Evolutionary conservation across 2,113 vertebrate species (phyloP).

Genomic region (Dipodomys spectabilis): DNA sequence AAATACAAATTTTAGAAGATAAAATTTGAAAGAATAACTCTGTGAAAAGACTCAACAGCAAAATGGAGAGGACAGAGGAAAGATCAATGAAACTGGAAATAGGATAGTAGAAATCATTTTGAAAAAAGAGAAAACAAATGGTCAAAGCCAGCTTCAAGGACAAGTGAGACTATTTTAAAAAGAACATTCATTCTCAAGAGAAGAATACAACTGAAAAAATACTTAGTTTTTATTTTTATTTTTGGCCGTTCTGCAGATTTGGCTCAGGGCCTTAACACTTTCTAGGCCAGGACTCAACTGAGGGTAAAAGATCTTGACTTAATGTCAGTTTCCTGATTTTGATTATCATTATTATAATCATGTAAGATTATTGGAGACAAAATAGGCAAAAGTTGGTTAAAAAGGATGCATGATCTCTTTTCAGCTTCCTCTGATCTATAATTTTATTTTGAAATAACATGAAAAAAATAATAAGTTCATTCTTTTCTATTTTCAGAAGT

Average conservation of each 20-base stretch:
- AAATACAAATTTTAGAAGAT: neutral
- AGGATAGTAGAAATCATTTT: neutral
- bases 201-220: neutral
- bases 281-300: no score
- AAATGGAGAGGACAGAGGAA: neutral
- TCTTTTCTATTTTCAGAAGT: conserved; percentile 26
- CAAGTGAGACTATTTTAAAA: neutral
- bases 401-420: neutral
- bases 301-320: neutral
- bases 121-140: neutral
- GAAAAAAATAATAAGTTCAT: neutral
- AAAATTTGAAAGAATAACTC: neutral
- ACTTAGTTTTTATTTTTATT: neutral
- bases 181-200: neutral
- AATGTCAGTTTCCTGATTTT: neutral
- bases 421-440: neutral
- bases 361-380: neutral
- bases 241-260: no score
- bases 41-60: neutral
- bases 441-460: conserved; percentile 38
- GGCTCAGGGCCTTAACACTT: no score
- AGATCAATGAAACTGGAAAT: neutral
- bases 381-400: neutral
- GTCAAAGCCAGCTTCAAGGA: neutral
- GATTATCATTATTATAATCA: neutral